Percentiles rank a stretch among this genome's conserved stretches.
phyloP scores from a whole-genome alignment of 1,140 invertebrate species.

The Tetramorium alpestre region DNA sequence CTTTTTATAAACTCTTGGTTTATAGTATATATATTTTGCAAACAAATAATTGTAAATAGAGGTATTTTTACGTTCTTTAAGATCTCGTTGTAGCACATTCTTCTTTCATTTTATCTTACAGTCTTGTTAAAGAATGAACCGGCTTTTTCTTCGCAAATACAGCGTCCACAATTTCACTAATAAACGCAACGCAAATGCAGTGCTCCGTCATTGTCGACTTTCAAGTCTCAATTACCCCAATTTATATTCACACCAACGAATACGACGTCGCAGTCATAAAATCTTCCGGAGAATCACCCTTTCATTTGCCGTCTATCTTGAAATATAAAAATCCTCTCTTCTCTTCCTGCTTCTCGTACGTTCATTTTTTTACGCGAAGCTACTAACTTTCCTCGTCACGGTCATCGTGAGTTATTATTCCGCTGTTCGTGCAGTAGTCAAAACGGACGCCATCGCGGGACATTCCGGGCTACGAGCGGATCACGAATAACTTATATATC shows the following conservation, averaged over 20 bases:
- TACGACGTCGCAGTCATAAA: slow-evolving; percentile 35
- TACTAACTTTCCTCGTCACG: not conserved
- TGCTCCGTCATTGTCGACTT: slow-evolving; percentile 42
- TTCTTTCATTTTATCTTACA: not conserved
- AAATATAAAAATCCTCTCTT: slow-evolving; percentile 4
- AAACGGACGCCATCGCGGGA: not conserved
- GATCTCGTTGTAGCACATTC: not conserved
- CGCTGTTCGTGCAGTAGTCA: not conserved
- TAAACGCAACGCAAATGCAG: slow-evolving; percentile 17
- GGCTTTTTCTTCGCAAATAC: slow-evolving; percentile 17
- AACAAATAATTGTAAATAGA: slow-evolving; percentile 20
- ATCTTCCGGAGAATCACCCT: slow-evolving; percentile 1
- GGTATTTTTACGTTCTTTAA: not conserved
- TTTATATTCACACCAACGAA: slow-evolving; percentile 46
- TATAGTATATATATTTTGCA: not conserved
- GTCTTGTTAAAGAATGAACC: not conserved
- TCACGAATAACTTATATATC: slow-evolving; percentile 50
- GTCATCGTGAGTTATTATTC: slow-evolving; percentile 27
- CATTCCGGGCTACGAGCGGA: slow-evolving; percentile 13
- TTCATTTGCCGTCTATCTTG: slow-evolving; percentile 22
- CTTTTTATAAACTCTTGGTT: not conserved
- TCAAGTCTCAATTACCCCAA: slow-evolving; percentile 39
- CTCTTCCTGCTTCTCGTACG: not conserved
- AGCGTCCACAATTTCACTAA: slow-evolving; percentile 27
- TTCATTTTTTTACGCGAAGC: not conserved